Conservation (phyloP, 2,888 invertebrate genomes). For the Drosophila neotestacea region DNA sequence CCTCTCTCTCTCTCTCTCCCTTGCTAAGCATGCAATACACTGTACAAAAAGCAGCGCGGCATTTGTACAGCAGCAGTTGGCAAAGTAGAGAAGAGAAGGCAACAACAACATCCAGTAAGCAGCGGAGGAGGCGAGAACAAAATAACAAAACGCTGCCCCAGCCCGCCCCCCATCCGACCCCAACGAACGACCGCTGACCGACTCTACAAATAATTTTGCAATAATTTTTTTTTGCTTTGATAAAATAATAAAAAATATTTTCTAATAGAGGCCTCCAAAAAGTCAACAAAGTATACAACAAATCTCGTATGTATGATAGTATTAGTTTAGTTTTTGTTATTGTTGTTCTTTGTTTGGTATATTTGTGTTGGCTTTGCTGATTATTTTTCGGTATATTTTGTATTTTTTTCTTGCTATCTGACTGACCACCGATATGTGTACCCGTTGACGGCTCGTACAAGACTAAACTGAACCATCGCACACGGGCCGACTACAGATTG, state of each 20-base stretch:
- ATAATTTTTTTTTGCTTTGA: constrained; percentile 48
- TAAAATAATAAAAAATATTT: constrained; percentile 53
- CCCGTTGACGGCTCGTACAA: constrained; percentile 87
- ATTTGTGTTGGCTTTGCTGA: constrained; percentile 49
- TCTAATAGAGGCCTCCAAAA: constrained; percentile 27
- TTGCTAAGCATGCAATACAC: constrained; percentile 48
- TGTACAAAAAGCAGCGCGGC: constrained; percentile 71
- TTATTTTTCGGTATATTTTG: constrained; percentile 57
- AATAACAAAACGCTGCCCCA: constrained; percentile 54
- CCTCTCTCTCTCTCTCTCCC: constrained; percentile 40
- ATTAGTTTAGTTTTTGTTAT: constrained; percentile 7
- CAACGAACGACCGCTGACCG: constrained; percentile 47
- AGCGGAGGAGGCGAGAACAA: constrained; percentile 55
- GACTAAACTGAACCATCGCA: constrained; percentile 87
- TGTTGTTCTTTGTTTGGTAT: constrained; percentile 40
- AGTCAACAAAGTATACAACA: constrained; percentile 37
- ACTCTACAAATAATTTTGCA: constrained; percentile 57
- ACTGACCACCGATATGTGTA: constrained; percentile 85
- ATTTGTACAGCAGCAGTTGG: constrained; percentile 77
- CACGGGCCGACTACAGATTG: constrained; percentile 89
- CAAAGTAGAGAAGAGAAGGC: constrained; percentile 77
- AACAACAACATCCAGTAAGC: constrained; percentile 67
- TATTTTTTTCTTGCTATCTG: constrained; percentile 38
- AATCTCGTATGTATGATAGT: constrained; percentile 19
- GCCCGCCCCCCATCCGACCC: constrained; percentile 34